Evolutionary conservation across 2,797 vertebrate genomes (phyloP), one percentile per base, ranked within the genome.

Genomic region (Rhinichthys osculus): DNA sequence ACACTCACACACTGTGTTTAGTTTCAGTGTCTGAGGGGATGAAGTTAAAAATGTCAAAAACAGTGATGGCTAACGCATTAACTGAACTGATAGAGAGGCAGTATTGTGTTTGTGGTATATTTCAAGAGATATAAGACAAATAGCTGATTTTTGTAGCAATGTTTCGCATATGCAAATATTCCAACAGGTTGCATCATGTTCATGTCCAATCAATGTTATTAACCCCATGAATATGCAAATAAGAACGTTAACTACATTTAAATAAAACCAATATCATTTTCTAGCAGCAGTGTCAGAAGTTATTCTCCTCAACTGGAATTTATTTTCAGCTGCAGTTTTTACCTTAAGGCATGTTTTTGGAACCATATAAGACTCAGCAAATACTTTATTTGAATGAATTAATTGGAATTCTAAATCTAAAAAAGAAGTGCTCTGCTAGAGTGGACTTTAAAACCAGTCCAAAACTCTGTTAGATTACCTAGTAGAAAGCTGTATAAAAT

Each of bases 171-270:
- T 33, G 47, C 3, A 54, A n/a, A 19, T 57, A 54, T 57, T 57
- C 52, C n/a, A 57, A 77, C 52, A 77, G 33, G 30, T 7, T 76
- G 17, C 73, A 35, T 76, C 50, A 50, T 76, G 27, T 54, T 77
- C 30, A 38, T 35, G 6, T 54, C 33, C 73, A 57, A 59, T 57
- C 33, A 59, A 40, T 77, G 21, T n/a, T 59, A 17, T 40, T 17
- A 59, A 7, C 52, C 0, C 40, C 13, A 59, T 59, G 52, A 59
- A 78, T 78, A 59, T 78, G 21, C 11, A 59, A 59, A 57, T 59
- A 40, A n/a, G 33, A 57, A 59, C 3, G 21, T 57, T 21, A 57
- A 57, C 74, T 77, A 38, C 19, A 74, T 52, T 74, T 33, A 11
- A 52, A 52, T 52, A 21, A 52, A 76, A 33, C 47, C 72, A 35